Percentiles rank a stretch among this genome's conserved stretches.
These are phyloP conservation scores for Hippocampus zosterae DNA, from an alignment of 2,113 vertebrate genomes.

Conservation along the genomic window DNA sequence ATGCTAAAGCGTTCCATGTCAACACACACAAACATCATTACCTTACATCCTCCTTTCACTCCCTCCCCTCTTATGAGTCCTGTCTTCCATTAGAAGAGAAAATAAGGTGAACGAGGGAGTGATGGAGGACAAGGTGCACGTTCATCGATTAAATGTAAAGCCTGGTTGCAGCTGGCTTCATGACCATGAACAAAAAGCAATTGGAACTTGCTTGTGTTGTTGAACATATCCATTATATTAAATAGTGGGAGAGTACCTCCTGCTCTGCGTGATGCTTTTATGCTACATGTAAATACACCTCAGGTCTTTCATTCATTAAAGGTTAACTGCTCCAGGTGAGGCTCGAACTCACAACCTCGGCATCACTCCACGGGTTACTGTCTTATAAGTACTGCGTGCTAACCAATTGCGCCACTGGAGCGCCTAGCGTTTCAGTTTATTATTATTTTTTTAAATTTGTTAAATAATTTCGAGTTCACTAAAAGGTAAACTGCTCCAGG, in stretches of 20 bases:
- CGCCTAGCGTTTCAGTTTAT: too few relatives aligned
- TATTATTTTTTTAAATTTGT: too few relatives aligned
- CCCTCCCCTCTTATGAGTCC: constrained; percentile 11
- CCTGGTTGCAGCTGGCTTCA: constrained; percentile 14
- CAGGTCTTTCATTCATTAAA: too few relatives aligned
- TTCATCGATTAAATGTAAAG: constrained; percentile 11
- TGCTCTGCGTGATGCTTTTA: neutral
- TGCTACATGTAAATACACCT: too few relatives aligned
- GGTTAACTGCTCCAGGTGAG: too few relatives aligned
- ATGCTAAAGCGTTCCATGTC: constrained; percentile 40
- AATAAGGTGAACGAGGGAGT: constrained; percentile 48
- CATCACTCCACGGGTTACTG: too few relatives aligned
- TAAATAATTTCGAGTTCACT: too few relatives aligned
- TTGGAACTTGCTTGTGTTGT: neutral
- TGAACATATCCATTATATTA: neutral
- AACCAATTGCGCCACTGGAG: too few relatives aligned
- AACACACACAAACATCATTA: constrained; percentile 32
- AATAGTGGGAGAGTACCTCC: neutral
- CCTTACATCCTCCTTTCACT: constrained; percentile 13
- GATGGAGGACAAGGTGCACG: constrained; percentile 12
- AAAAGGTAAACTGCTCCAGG: too few relatives aligned
- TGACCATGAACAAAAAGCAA: constrained; percentile 19
- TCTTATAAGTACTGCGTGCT: too few relatives aligned
- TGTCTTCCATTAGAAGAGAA: constrained; percentile 52
- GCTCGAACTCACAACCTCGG: too few relatives aligned